These are phyloP conservation scores for Brienomyrus longianalis DNA, from an alignment of 2,113 vertebrate species.

Conservation along the genomic window DNA sequence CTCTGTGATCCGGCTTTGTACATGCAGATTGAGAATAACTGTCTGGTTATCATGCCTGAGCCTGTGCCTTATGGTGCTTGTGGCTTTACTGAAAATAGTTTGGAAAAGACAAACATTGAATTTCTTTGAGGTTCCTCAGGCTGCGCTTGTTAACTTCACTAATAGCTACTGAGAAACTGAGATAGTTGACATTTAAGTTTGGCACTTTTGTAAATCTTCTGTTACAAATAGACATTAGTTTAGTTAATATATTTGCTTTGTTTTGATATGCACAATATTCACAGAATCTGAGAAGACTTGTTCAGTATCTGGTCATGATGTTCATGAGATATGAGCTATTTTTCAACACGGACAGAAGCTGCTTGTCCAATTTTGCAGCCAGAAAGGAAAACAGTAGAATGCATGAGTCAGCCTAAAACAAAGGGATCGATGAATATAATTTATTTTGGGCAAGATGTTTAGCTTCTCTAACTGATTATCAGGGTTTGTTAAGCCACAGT, in stretches of 20 bases:
- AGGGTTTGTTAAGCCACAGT: not conserved
- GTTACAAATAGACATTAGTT: not conserved
- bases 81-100: not conserved
- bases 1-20: slow-evolving; percentile 1
- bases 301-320: not conserved
- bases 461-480: not conserved
- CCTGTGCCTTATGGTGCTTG: not conserved
- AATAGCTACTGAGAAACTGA: not conserved
- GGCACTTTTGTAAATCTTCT: not conserved
- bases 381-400: not conserved
- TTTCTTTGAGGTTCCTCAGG: not conserved
- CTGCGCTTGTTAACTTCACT: not conserved
- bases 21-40: not conserved
- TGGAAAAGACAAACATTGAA: not conserved
- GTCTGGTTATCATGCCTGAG: not conserved
- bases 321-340: not conserved
- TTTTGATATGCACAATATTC: not conserved
- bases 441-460: not conserved
- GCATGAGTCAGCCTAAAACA: slow-evolving; percentile 14
- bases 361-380: not conserved
- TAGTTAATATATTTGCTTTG: not conserved
- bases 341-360: not conserved
- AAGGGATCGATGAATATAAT: slow-evolving; percentile 4
- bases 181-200: not conserved
- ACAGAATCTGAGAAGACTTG: not conserved